Evolutionary conservation across 2,113 vertebrate species (phyloP).

Genomic region (Psephotus haematonotus): DNA sequence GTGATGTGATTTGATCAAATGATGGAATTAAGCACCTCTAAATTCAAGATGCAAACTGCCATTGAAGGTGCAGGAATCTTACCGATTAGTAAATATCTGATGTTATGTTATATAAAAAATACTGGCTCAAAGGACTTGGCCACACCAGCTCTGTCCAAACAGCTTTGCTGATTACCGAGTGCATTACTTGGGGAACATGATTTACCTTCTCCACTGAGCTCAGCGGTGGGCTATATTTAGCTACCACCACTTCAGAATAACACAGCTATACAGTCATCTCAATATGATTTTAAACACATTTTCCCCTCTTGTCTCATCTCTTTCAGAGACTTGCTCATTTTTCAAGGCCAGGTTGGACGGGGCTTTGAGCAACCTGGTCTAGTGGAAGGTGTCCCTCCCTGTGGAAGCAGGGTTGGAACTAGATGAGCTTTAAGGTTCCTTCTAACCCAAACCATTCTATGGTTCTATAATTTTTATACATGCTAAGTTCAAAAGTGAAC

Average conservation of each 20-base stretch:
- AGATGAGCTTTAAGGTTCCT: background rate
- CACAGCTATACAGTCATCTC: background rate
- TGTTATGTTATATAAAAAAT: fast-evolving
- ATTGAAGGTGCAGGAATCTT: background rate
- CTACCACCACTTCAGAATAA: background rate
- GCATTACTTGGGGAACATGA: background rate
- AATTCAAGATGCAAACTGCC: too few relatives aligned
- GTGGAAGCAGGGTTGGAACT: background rate
- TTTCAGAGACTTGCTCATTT: background rate
- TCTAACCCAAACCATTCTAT: background rate
- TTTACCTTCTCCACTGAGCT: background rate
- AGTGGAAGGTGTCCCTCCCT: background rate
- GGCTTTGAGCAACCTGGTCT: background rate
- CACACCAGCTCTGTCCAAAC: fast-evolving
- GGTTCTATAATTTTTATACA: background rate
- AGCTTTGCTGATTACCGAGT: background rate
- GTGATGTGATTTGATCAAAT: background rate
- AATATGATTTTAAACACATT: background rate
- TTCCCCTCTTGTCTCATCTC: background rate
- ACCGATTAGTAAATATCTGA: fast-evolving
- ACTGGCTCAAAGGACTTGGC: background rate
- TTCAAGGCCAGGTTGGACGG: background rate
- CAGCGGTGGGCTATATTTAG: background rate
- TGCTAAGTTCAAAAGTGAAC: background rate
- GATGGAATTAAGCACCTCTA: background rate